Percentiles rank a stretch among this genome's conserved stretches.
Conservation (phyloP, 2,113 vertebrate species). For the Macrotis lagotis region DNA sequence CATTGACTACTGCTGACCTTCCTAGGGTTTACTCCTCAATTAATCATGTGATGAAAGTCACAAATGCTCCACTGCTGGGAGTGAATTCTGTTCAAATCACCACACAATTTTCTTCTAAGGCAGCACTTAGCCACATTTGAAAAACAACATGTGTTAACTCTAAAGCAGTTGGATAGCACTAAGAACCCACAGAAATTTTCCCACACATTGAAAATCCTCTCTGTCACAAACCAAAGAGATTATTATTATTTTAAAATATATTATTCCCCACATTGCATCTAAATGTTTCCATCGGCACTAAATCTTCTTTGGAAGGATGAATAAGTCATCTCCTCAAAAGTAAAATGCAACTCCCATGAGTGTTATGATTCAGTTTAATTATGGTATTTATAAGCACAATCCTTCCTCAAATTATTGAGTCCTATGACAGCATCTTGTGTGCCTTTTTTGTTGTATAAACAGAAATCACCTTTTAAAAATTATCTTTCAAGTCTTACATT, state of each 20-base stretch:
- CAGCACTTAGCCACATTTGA: not conserved
- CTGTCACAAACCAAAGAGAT: not conserved
- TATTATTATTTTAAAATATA: not conserved
- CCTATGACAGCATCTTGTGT: not conserved
- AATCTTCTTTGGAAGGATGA: not conserved
- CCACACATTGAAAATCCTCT: not conserved
- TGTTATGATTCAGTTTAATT: not conserved
- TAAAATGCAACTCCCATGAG: not conserved
- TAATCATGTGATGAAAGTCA: not conserved
- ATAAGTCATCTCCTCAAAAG: not conserved
- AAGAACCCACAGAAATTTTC: not conserved
- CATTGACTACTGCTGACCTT: not conserved
- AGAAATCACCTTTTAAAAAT: not conserved
- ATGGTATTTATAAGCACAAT: not conserved
- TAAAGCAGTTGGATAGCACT: not conserved
- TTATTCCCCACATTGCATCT: not conserved
- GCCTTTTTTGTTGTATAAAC: not conserved
- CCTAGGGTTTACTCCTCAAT: not conserved
- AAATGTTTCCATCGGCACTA: not conserved
- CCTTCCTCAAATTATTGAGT: not conserved
- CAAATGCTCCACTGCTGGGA: not conserved
- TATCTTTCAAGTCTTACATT: not conserved
- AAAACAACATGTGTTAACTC: not conserved
- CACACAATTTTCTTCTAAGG: not conserved
- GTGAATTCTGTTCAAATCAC: not conserved